A percentile compares a stretch with the other conserved stretches of the same genome.
phyloP scores from a whole-genome alignment of 2,888 invertebrate genomes.

The Acrobasis repandana region DNA sequence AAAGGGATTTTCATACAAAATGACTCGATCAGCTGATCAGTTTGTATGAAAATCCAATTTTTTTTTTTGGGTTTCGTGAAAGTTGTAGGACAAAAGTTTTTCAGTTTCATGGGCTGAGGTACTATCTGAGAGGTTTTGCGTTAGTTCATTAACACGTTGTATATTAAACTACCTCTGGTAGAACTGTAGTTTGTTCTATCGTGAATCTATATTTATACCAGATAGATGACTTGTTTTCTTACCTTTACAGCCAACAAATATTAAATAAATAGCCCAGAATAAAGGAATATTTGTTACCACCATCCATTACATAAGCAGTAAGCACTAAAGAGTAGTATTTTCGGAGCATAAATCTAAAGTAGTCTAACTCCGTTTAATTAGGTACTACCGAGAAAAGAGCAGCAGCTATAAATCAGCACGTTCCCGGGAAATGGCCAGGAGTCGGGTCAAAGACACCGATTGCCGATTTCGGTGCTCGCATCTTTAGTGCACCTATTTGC shows the following conservation, averaged over 20 bases:
- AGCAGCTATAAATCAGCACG: neutral
- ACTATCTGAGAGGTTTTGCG: too few relatives aligned
- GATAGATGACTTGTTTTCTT: too few relatives aligned
- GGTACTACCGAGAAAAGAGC: slow-evolving; percentile 2
- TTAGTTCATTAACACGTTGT: too few relatives aligned
- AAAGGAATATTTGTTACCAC: neutral
- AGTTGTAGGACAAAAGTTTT: too few relatives aligned
- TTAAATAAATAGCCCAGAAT: neutral
- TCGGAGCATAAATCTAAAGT: neutral
- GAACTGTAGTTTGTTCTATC: too few relatives aligned
- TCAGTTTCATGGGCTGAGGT: too few relatives aligned
- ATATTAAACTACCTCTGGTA: too few relatives aligned
- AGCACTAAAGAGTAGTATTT: neutral
- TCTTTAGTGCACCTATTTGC: slow-evolving; percentile 11
- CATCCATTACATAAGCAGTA: neutral
- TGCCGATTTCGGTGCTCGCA: slow-evolving; percentile 6
- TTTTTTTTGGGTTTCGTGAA: too few relatives aligned
- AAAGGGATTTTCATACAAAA: too few relatives aligned
- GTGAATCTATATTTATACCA: too few relatives aligned
- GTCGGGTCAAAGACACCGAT: slow-evolving; percentile 10
- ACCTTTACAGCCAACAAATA: neutral
- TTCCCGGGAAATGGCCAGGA: neutral
- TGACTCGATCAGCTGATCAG: too few relatives aligned
- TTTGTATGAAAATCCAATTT: too few relatives aligned
- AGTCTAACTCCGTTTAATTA: neutral